Evolutionary conservation across 2,797 vertebrate species (phyloP), one percentile per base, ranked within the genome.

Genomic region (Sebastiscus albofasciatus): DNA sequence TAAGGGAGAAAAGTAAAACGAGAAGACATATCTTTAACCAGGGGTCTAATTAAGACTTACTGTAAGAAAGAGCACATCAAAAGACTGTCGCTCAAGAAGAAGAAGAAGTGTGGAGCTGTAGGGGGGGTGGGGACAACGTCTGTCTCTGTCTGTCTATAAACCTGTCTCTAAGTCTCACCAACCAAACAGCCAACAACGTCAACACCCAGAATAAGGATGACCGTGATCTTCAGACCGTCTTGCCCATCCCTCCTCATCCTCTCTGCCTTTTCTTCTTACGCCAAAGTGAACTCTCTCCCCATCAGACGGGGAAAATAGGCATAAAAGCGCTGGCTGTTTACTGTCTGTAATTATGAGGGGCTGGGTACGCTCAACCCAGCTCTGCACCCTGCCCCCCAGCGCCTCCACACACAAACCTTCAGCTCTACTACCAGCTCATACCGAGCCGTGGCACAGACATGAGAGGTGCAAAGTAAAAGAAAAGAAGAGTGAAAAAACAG

Each of bases 291-390:
- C 87, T 85, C 85, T 94, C 90, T 93, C 82, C 82, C 71, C 86
- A 92, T 90, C 86, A 92, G 89, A 94, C 72, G 12, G 87, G 89
- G 90, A 93, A 93, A 94, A 92, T 82, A 83, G 87, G 79, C 88
- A 87, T 92, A 87, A 93, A 93, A 93, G 91, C 82, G 73, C 85
- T 84, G 87, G 87, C 92, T 94, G 92, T 94, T 94, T 93, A 94
- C 92, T 93, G 95, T 94, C 95, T 95, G 89, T 96, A 96, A 96
- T 96, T 96, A 96, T 92, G 91, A 94, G 93, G 91, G 93, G 94
- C 90, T 93, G 93, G 92, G 94, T 93, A 92, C 82, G 78, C 84
- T 93, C 83, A 90, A 61, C 73, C 77, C 84, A 90, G 88, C 84
- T 85, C 83, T 88, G 84, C 90, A 85, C 93, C 94, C 89, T 88